Base-by-base conservation (phyloP, 2,113 vertebrate genomes). In the Corythornis cristatus region DNA sequence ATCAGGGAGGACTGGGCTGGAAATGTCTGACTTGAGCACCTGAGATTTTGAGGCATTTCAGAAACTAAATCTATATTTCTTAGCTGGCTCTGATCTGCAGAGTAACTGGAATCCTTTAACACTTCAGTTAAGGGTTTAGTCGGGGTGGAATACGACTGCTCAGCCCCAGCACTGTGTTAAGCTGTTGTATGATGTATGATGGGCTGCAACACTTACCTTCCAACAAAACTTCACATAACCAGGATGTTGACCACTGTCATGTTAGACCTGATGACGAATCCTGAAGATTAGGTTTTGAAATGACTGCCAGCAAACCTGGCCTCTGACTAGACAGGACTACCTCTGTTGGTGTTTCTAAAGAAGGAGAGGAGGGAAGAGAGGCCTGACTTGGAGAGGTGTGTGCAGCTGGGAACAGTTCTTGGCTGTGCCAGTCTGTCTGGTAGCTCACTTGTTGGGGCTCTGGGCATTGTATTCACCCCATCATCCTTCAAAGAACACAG, bases 211-310 rank as follows among this genome's bases (percentile, higher is more conserved):
- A 25, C 64, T 76, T 60, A 80, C 16, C 15, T 20, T 1, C 1
- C 0, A 0, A 33, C 37, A 61, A 74, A 75, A 12, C 9, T 74
- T 64, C 0, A 0, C 35, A 29, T 67, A 17, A 37, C 40, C 22
- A 65, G 23, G 17, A 6, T 2, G 0, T 6, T 25, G 37, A 8
- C 18, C 31, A 43, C 10, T 3, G 15, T 33, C 43, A 29, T 5
- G 1, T 21, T 62, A 54, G 26, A 70, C 14, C 5, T 45, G 23
- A 26, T 15, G 40, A 12, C 40, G 13, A 18, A 35, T 79, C 50
- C 62, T 53, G 58, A 48, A 56, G 31, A 48, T 56, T 3, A 56
- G 51, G 25, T 37, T 61, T 75, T 3, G 10, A 77, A 58, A 23
- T 23, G 10, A 18, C 43, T 88, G n/a, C n/a, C 42, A 60, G 50